Base-by-base conservation (phyloP, 2,797 vertebrate genomes). In the Phrynocephalus forsythii region DNA sequence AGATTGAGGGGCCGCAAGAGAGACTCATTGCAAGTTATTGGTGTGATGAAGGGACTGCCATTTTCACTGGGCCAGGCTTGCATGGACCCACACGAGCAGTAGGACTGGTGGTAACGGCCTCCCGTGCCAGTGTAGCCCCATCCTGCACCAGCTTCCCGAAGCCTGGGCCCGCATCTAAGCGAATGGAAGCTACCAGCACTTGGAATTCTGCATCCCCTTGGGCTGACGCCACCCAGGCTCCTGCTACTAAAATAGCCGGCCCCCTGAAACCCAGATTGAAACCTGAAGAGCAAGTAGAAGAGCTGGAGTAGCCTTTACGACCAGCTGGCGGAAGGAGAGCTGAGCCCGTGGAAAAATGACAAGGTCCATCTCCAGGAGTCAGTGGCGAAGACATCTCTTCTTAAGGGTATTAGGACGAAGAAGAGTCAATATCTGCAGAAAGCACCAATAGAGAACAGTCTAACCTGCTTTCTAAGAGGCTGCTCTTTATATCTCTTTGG, bases 1-100 rank as follows among this genome's bases (percentile, higher is more conserved):
- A 95, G 91, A 86, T 94, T 94, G 82, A 95, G 94, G 0, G 94
- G 93, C 1, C 85, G 92, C 82, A 95, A 86, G 66, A 94, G 86
- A 48, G 89, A 93, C 83, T 94, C 87, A 69, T 95, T 95, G 76
- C 95, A 91, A 63, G 94, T 94, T 72, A 95, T 90, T 2, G 93
- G 50, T 56, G 93, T 94, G 92, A 95, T 95, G n/a, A 75, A n/a
- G 16, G 84, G 77, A 69, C 66, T 79, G 15, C 84, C 84, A 5
- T 44, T 5, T n/a, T 3, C n/a, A 28, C 4, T 33, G 30, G n/a
- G 1, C 22, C 66, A n/a, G 1, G n/a, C 30, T 26, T 30, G 76
- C 28, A 15, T 69, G 6, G 69, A 15, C 6, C 84, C 76, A 13
- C 30, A 86, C 0, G 56, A 66, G 50, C 66, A 1, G 4, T 33